Evolutionary conservation across 2,797 vertebrate genomes (phyloP), one percentile per base, ranked within the genome.

Genomic region (Remorina albescens): DNA sequence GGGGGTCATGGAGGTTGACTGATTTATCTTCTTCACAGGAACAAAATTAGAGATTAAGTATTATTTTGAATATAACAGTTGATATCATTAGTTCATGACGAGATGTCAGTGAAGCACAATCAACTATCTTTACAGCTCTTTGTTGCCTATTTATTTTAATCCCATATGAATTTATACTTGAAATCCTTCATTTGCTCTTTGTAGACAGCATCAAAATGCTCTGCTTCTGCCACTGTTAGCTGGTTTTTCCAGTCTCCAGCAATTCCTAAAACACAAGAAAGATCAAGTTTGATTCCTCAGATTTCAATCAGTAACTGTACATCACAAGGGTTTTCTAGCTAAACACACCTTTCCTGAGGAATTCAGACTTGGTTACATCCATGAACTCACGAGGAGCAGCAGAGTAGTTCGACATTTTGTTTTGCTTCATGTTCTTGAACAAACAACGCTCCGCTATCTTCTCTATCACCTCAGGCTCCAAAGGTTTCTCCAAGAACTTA

Each of bases 341-440:
- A 66, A 56, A 56, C 55, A 15, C 64, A 95, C 94, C 95, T 93
- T 95, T 95, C 39, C 95, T 86, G 42, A 94, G 78, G 74, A 95
- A 95, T 56, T 90, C 65, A 0, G 87, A 91, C 76, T 93, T 94
- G 4, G 75, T 89, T 64, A 88, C 88, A 82, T 95, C 79, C 83
- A 95, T 88, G 21, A 82, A n/a, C 26, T 90, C 83, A 4, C 0
- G 6, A 18, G 92, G 89, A 53, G 92, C 89, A 3, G 56, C 1
- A 4, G 94, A 94, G 73, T 92, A 94, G 87, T 95, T 95, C 10
- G 95, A 95, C 94, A 94, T 94, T 5, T 86, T 90, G 88, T 95
- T 95, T 32, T 91, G 59, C 69, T 94, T 95, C 94, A 95, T 95
- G 88, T 93, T 95, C 76, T 90, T 86, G 76, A 95, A 95, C 57